phyloP scores from a whole-genome alignment of 2,888 invertebrate genomes.

The Hirtodrosophila duncani region DNA sequence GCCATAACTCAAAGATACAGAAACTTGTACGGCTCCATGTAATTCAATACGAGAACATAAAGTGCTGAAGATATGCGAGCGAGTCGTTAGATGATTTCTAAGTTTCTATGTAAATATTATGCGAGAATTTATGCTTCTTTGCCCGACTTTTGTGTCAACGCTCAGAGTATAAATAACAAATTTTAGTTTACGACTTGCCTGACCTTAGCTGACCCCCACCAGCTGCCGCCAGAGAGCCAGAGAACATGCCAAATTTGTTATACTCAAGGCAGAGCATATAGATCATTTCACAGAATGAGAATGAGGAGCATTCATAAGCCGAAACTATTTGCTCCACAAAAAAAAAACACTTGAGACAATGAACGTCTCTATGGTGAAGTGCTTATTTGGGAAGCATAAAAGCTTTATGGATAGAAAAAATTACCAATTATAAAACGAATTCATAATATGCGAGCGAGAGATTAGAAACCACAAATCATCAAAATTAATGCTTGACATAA shows the following conservation, averaged over 20 bases:
- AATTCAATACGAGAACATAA: constrained; percentile 62
- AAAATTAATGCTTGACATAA: too few species aligned
- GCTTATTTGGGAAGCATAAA: too few species aligned
- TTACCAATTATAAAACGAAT: too few species aligned
- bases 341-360: too few species aligned
- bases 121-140: constrained; percentile 53
- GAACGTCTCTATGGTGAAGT: too few species aligned
- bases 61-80: constrained; percentile 54
- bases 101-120: constrained; percentile 46
- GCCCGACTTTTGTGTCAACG: constrained; percentile 52
- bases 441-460: too few species aligned
- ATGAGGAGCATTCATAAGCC: neutral
- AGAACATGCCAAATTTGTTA: constrained; percentile 40
- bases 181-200: constrained; percentile 58
- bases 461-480: too few species aligned
- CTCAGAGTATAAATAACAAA: constrained; percentile 53
- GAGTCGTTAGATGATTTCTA: constrained; percentile 32
- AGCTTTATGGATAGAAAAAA: too few species aligned
- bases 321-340: too few species aligned
- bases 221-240: too few species aligned
- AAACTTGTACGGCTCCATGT: constrained; percentile 41
- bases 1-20: constrained; percentile 51
- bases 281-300: constrained; percentile 34
- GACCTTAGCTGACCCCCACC: constrained; percentile 61
- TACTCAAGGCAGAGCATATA: constrained; percentile 26